Conservation (phyloP, 2,888 invertebrate genomes). For the Netelia inedita region DNA sequence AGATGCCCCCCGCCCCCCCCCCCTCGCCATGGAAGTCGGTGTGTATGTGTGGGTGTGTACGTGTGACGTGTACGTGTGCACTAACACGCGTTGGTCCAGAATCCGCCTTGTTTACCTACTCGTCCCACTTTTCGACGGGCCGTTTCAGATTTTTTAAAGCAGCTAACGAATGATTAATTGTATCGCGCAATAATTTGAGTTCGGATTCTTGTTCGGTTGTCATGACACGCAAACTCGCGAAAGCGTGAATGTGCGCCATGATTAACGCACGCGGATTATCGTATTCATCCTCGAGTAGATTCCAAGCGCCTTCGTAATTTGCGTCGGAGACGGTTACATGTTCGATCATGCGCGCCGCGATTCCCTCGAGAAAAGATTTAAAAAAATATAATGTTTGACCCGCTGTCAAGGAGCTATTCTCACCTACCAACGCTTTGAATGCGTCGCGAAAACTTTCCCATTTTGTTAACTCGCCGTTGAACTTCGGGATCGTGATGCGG, state of each 20-base stretch:
- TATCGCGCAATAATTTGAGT: constrained; percentile 35
- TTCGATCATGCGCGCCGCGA: constrained; percentile 17
- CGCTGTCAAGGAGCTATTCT: constrained; percentile 14
- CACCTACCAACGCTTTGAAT: constrained; percentile 27
- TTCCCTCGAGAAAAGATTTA: constrained; percentile 14
- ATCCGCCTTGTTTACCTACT: no score
- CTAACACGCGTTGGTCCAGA: neutral
- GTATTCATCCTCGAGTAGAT: constrained; percentile 19
- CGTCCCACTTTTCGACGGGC: constrained; percentile 45
- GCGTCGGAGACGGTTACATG: constrained; percentile 10
- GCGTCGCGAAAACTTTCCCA: constrained; percentile 40
- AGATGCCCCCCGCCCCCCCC: no score
- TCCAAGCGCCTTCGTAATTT: constrained; percentile 31
- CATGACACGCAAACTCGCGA: constrained; percentile 6
- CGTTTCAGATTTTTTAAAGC: constrained; percentile 44
- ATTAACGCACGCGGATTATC: neutral
- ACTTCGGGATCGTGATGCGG: constrained; percentile 46
- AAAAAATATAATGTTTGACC: constrained; percentile 44
- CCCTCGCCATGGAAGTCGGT: no score
- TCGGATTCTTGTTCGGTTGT: constrained; percentile 20
- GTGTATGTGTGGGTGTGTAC: no score
- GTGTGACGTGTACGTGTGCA: no score
- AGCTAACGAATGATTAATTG: neutral
- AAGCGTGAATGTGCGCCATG: neutral
- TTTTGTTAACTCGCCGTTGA: constrained; percentile 38